Evolutionary conservation across 2,113 vertebrate genomes (phyloP), one percentile per base, ranked within the genome.

Genomic region (Nyctibius bracteatus): DNA sequence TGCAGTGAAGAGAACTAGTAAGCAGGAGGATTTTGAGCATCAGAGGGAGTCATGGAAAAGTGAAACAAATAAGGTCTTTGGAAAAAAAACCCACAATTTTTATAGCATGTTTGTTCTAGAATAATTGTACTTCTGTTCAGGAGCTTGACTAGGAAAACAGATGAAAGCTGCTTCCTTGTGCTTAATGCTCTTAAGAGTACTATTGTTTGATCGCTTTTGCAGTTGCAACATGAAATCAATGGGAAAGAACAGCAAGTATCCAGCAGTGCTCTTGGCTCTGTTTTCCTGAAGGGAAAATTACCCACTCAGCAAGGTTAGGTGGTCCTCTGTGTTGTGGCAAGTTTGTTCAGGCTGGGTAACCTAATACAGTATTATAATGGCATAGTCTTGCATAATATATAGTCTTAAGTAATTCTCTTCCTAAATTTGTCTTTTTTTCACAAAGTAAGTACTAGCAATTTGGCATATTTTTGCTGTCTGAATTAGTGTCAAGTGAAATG

Each of bases 141-240:
- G 65, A 86, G 61, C 61, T 87, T 94, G 83, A 91, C 68, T 75
- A 85, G 81, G 57, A 84, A 85, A 95, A 65, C 30, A 33, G 35
- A 92, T 92, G 61, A 89, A 94, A 91, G 93, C 84, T 81, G 59
- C 71, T 96, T 94, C 89, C 84, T 96, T 97, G 93, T 73, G 65
- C 86, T 94, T 96, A 94, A 92, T 87, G 94, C 91, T 96, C 33
- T 96, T 96, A 94, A 85, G 78, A 71, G 86, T 68, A n/a, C 52
- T 94, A 46, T 75, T 88, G 75, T 94, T 96, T 96, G 94, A 96
- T 97, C 89, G 86, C 44, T 89, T 85, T 67, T 92, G 86, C 82
- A 73, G 95, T 95, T 95, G 88, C 90, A 97, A 94, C 74, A 25
- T 68, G 24, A 93, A 96, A 96, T 97, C 95, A 94, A 84, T 96